phyloP scores from a whole-genome alignment of 2,113 vertebrate species.

The cat (Felis catus) region DNA sequence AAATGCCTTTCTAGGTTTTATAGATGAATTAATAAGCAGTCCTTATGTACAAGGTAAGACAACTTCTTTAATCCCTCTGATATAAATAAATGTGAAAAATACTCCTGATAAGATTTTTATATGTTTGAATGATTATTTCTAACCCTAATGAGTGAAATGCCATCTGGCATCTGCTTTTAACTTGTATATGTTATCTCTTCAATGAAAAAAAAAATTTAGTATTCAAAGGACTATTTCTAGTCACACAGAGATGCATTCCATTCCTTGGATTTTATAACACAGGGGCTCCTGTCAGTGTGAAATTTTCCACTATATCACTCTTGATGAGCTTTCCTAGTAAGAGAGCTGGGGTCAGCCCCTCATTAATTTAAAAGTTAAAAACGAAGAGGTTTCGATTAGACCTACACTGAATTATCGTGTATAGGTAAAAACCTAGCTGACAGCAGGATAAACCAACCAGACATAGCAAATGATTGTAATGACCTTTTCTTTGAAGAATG shows the following conservation, averaged over 20 bases:
- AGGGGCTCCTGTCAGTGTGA: neutral
- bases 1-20: neutral
- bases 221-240: neutral
- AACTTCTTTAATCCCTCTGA: neutral
- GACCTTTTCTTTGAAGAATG: neutral
- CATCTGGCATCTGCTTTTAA: neutral
- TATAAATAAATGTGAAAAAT: constrained; percentile 33
- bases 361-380: constrained; percentile 33
- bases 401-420: neutral
- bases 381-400: constrained; percentile 8
- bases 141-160: neutral
- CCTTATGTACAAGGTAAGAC: neutral
- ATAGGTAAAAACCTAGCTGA: neutral
- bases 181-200: neutral
- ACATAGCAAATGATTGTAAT: neutral
- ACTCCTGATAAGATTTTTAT: neutral
- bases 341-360: neutral
- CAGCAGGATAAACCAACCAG: neutral
- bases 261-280: neutral
- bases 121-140: constrained; percentile 43
- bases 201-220: neutral
- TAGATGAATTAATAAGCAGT: constrained; percentile 23
- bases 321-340: neutral
- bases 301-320: neutral
- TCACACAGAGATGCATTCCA: neutral